Evolutionary conservation across 2,113 vertebrate species (phyloP), one percentile per base, ranked within the genome.

Genomic region (Gallinago paraguaiae): DNA sequence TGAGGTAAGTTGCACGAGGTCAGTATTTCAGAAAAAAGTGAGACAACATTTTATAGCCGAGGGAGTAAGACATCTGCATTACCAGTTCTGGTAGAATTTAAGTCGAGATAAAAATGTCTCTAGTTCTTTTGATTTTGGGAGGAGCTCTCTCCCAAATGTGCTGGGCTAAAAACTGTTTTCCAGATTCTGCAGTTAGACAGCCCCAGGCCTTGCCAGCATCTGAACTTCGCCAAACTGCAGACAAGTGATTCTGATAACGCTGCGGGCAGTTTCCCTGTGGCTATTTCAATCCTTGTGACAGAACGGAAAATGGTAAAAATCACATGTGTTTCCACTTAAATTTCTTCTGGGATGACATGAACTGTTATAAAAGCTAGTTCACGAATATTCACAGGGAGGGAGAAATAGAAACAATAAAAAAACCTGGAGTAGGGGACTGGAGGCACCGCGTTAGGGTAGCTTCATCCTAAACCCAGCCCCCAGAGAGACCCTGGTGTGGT

Each of bases 231-330:
- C 61, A 69, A 92, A 37, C 48, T 86, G 43, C 57, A 85, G 70
- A 43, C 63, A 79, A 93, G 48, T 93, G 86, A 70, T 65, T 83
- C 53, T 93, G 92, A 65, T 92, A 94, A 86, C 3, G 2, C 74
- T 54, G 65, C 3, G 2, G 69, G 71, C 35, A 5, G 61, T 91
- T 96, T 91, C 88, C 79, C 57, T 89, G 35, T 60, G 86, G 61
- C 74, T 92, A 15, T 93, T 95, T 95, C 25, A 1, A 23, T 93
- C 67, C 53, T 57, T 86, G 65, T 70, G 90, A 95, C 86, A 91
- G 76, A 86, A 84, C 53, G 51, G 56, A 90, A 92, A 93, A 95
- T 77, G 64, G n/a, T 48, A 79, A 86, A 95, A 95, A 46, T 86
- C 68, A 69, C 33, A 69, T 70, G 27, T 89, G 86, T 87, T 95